These are phyloP conservation scores for Dreissena polymorpha DNA, from an alignment of 1,140 invertebrate species.

Conservation along the genomic window DNA sequence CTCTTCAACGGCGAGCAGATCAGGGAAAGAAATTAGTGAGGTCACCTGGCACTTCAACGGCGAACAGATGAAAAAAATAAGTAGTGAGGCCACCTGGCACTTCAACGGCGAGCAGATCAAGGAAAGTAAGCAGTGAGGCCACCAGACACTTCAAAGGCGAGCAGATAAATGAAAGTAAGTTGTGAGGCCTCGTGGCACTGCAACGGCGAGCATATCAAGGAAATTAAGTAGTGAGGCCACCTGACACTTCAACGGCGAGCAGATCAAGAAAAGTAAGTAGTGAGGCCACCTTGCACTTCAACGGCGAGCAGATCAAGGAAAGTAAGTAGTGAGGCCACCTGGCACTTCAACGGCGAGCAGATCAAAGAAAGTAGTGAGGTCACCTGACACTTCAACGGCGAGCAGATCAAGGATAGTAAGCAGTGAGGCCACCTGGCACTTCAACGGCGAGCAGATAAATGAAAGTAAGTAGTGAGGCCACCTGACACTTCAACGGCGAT, in stretches of 20 bases:
- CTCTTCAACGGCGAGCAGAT: constrained; percentile 65
- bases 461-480: constrained; percentile 38
- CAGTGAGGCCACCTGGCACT: constrained; percentile 61
- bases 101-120: too few species aligned
- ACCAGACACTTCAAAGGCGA: constrained; percentile 64
- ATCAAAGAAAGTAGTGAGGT: background rate
- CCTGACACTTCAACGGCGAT: background rate
- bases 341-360: too few species aligned
- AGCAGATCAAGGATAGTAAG: too few species aligned
- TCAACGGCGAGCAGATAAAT: constrained; percentile 62
- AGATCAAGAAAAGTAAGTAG: too few species aligned
- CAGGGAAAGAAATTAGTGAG: constrained; percentile 37
- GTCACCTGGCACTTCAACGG: background rate
- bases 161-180: constrained; percentile 58
- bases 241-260: background rate
- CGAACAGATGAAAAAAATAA: background rate
- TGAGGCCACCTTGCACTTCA: constrained; percentile 63
- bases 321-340: constrained; percentile 26
- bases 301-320: constrained; percentile 60
- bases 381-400: background rate
- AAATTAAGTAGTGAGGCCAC: background rate
- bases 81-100: background rate
- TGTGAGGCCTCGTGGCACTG: background rate
- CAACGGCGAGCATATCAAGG: too few species aligned
- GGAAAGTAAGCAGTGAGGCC: too few species aligned